phyloP scores from a whole-genome alignment of 2,888 invertebrate species.

The Incurvaria masculella region DNA sequence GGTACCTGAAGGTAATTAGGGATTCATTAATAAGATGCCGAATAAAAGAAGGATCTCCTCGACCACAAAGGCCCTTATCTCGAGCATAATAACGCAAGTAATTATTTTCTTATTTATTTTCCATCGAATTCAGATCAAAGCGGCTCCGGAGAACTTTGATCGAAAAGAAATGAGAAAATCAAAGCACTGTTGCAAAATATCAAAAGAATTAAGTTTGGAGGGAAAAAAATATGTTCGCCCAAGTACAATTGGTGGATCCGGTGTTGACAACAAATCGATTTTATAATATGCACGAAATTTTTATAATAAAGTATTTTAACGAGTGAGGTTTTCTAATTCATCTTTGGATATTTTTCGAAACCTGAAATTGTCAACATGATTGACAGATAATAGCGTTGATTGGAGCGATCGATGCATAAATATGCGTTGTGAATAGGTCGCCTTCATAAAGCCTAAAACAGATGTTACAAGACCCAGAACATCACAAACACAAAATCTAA shows the following conservation, averaged over 20 bases:
- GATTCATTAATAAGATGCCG: not conserved
- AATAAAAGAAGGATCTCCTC: not conserved
- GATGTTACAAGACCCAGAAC: too few relatives aligned
- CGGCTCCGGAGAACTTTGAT: slow-evolving; percentile 34
- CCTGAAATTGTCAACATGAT: too few relatives aligned
- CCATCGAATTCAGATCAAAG: slow-evolving; percentile 31
- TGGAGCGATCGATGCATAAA: too few relatives aligned
- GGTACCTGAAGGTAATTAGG: too few relatives aligned
- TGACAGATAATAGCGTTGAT: too few relatives aligned
- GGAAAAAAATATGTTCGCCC: slow-evolving; percentile 30
- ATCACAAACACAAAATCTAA: too few relatives aligned
- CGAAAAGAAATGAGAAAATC: slow-evolving; percentile 36
- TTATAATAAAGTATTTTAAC: not conserved
- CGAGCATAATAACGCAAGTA: slow-evolving; percentile 38
- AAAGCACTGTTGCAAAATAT: slow-evolving; percentile 30
- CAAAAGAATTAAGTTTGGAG: slow-evolving; percentile 16
- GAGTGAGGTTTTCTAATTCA: too few relatives aligned
- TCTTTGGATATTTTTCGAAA: too few relatives aligned
- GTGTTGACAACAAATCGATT: not conserved
- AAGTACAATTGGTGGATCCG: slow-evolving; percentile 25
- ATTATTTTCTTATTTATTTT: slow-evolving; percentile 44
- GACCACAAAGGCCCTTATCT: not conserved
- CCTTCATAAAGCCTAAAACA: too few relatives aligned
- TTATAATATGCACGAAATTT: too few relatives aligned
- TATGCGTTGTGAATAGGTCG: too few relatives aligned